Evolutionary conservation across 2,888 invertebrate species (phyloP).

Genomic region (Chaitophorus viminalis): DNA sequence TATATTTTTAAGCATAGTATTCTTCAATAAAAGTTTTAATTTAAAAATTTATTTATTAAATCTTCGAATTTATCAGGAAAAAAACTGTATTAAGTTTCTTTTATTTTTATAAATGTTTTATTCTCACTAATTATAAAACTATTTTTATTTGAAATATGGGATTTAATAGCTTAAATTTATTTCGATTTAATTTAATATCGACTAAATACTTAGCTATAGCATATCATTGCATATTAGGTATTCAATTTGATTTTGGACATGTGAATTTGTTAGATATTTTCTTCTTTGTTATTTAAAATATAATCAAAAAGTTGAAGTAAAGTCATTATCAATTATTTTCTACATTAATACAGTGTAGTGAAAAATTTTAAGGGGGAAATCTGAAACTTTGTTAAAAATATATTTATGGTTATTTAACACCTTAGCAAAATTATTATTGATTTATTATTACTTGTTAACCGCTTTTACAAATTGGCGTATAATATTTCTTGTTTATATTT

Average conservation of each 20-base stretch:
- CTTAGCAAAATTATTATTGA: neutral
- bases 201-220: too few relatives aligned
- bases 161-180: too few relatives aligned
- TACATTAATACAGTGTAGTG: neutral
- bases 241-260: neutral
- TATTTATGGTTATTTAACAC: neutral
- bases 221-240: too few relatives aligned
- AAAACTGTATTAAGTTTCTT: too few relatives aligned
- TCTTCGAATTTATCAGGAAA: too few relatives aligned
- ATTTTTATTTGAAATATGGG: too few relatives aligned
- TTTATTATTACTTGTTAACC: neutral
- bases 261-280: neutral
- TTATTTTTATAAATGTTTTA: too few relatives aligned
- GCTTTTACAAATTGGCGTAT: neutral
- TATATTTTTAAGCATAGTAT: too few relatives aligned
- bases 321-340: neutral
- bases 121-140: too few relatives aligned
- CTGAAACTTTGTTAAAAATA: neutral
- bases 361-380: neutral
- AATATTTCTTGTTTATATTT: slow-evolving; percentile 1
- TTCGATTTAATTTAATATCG: too few relatives aligned
- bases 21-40: too few relatives aligned
- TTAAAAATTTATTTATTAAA: too few relatives aligned
- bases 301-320: neutral
- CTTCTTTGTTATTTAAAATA: neutral